phyloP scores from a whole-genome alignment of 2,113 vertebrate genomes.

The Pleuronectes platessa region DNA sequence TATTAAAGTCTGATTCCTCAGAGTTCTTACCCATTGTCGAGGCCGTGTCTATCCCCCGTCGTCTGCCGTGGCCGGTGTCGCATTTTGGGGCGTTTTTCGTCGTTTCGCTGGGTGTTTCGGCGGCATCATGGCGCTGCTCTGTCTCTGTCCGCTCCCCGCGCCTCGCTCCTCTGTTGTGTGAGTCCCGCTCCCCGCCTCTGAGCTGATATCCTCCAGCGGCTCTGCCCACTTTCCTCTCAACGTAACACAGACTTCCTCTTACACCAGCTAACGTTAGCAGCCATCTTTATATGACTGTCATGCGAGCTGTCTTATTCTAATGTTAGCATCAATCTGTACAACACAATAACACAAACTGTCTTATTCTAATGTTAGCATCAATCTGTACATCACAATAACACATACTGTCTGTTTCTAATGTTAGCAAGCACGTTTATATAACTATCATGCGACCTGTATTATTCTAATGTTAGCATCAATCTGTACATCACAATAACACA shows the following conservation, averaged over 20 bases:
- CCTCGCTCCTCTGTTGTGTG: conserved; percentile 55
- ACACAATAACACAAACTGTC: too few species aligned
- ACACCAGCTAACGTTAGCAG: conserved; percentile 32
- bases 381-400: too few species aligned
- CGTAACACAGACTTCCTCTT: conserved; percentile 79
- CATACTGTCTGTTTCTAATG: too few species aligned
- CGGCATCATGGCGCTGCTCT: conserved; percentile 29
- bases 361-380: too few species aligned
- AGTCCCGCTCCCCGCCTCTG: conserved; percentile 72
- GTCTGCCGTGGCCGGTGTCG: conserved; percentile 26
- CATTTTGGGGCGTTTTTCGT: conserved; percentile 44
- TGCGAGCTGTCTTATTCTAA: too few species aligned
- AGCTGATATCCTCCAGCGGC: conserved; percentile 73
- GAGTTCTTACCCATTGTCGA: conserved; percentile 78
- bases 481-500: too few species aligned
- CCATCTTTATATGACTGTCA: too few species aligned
- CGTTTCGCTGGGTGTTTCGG: conserved; percentile 49
- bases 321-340: too few species aligned
- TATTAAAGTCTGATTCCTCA: conserved; percentile 41
- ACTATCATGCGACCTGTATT: too few species aligned
- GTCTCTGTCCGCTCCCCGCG: background rate
- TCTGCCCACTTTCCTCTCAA: conserved; percentile 79
- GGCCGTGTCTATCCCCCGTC: conserved; percentile 51
- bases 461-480: too few species aligned
- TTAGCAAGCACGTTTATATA: too few species aligned